phyloP scores from a whole-genome alignment of 1,140 invertebrate species.

The Gonatopus flavifemur region DNA sequence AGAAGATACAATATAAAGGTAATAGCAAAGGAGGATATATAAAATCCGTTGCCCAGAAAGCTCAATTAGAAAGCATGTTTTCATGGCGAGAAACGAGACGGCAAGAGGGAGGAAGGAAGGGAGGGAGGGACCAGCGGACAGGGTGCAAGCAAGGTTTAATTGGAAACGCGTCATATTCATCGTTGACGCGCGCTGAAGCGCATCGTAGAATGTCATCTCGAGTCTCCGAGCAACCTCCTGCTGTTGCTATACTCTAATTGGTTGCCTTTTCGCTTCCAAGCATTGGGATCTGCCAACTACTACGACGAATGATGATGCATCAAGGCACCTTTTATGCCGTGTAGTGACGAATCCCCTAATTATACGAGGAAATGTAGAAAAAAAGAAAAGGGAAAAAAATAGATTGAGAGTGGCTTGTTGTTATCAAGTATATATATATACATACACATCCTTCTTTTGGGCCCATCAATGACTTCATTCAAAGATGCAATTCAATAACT shows the following conservation, averaged over 20 bases:
- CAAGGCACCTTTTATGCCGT: too few species aligned
- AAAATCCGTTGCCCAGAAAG: constrained; percentile 13
- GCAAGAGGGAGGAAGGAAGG: too few species aligned
- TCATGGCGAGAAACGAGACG: constrained; percentile 21
- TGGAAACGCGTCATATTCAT: constrained; percentile 49
- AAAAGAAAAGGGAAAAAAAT: too few species aligned
- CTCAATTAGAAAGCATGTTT: constrained; percentile 30
- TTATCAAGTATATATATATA: too few species aligned
- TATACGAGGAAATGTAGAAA: too few species aligned
- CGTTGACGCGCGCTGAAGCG: constrained; percentile 21
- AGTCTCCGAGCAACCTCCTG: constrained; percentile 10
- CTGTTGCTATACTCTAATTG: constrained; percentile 18
- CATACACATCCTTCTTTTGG: too few species aligned
- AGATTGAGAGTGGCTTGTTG: too few species aligned
- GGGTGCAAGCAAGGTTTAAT: constrained; percentile 42
- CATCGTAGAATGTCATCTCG: constrained; percentile 22
- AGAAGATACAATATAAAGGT: too few species aligned
- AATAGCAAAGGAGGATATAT: not conserved
- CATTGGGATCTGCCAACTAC: constrained; percentile 4
- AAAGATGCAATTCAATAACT: too few species aligned
- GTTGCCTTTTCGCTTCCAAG: constrained; percentile 20
- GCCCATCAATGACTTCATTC: too few species aligned
- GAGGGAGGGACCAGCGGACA: constrained; percentile 4
- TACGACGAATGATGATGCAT: not conserved
- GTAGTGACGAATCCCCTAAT: too few species aligned